Evolutionary conservation across 2,797 vertebrate species (phyloP).

Genomic region (Ctenosaura bakeri): DNA sequence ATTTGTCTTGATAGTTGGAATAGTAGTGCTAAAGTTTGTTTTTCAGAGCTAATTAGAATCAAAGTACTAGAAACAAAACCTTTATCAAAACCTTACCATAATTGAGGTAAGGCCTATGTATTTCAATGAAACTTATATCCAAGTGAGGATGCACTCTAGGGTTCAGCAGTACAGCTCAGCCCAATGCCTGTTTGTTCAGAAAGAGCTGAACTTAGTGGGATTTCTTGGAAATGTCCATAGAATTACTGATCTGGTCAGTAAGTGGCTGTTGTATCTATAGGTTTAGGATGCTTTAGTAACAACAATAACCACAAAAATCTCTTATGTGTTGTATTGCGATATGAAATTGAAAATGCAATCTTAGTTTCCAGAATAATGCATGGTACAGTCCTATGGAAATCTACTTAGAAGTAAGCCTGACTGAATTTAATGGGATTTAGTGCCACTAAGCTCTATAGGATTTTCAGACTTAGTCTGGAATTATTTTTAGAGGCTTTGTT

Average conservation of each 20-base stretch:
- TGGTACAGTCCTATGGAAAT: not conserved
- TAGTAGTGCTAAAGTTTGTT: not conserved
- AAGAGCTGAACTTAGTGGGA: not conserved
- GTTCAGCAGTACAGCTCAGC: not conserved
- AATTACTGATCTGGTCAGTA: not conserved
- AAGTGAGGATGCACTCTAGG: too few relatives aligned
- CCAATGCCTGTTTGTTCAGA: not conserved
- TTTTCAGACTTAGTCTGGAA: not conserved
- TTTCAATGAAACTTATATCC: not conserved
- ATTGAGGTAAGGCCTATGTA: not conserved
- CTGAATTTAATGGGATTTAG: conserved; percentile 1
- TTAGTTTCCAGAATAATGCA: not conserved
- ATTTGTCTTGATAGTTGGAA: not conserved
- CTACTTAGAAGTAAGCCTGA: not conserved
- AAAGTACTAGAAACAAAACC: not conserved
- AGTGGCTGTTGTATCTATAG: not conserved
- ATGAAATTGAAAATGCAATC: not conserved
- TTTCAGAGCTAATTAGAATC: not conserved
- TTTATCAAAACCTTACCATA: not conserved
- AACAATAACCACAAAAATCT: not conserved
- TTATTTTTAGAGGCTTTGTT: not conserved
- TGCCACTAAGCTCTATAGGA: not conserved
- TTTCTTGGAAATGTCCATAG: not conserved
- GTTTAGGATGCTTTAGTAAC: not conserved
- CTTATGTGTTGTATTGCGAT: too few relatives aligned